Evolutionary conservation across 2,113 vertebrate species (phyloP).

Genomic region (Vulpes vulpes): DNA sequence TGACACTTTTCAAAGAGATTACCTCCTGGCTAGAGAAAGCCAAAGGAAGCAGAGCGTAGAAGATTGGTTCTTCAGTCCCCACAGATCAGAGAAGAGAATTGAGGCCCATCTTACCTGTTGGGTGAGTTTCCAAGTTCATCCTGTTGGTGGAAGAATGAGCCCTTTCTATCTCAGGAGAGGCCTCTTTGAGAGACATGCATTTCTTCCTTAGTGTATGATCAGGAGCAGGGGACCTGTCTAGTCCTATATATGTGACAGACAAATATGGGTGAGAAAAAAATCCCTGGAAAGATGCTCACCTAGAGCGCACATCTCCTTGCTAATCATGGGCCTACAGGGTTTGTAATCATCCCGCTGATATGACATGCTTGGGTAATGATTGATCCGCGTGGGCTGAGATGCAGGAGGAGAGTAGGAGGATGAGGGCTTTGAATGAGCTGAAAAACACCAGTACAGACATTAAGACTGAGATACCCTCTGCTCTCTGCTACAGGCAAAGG

Average conservation of each 20-base stretch:
- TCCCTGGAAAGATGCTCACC: neutral
- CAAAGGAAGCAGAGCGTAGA: neutral
- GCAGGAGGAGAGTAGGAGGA: fast-evolving
- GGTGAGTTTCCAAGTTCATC: neutral
- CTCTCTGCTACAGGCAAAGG: neutral
- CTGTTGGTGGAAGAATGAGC: neutral
- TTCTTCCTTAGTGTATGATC: fast-evolving
- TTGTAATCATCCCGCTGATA: fast-evolving
- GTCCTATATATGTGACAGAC: neutral
- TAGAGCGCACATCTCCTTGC: neutral
- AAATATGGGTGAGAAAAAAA: neutral
- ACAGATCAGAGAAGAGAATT: neutral
- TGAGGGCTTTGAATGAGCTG: neutral
- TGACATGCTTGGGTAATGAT: fast-evolving
- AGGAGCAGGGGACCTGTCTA: fast-evolving
- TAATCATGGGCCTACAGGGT: too few species aligned
- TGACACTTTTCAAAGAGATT: neutral
- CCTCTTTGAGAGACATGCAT: fast-evolving
- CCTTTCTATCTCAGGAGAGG: neutral
- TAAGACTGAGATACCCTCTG: fast-evolving
- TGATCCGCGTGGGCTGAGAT: fast-evolving
- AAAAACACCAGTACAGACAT: neutral
- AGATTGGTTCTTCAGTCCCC: neutral
- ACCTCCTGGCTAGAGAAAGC: neutral
- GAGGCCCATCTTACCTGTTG: conserved; percentile 36